A percentile compares a stretch with the other conserved stretches of the same genome.
Conservation (phyloP, 2,888 invertebrate species). For the Campoplex nolae region DNA sequence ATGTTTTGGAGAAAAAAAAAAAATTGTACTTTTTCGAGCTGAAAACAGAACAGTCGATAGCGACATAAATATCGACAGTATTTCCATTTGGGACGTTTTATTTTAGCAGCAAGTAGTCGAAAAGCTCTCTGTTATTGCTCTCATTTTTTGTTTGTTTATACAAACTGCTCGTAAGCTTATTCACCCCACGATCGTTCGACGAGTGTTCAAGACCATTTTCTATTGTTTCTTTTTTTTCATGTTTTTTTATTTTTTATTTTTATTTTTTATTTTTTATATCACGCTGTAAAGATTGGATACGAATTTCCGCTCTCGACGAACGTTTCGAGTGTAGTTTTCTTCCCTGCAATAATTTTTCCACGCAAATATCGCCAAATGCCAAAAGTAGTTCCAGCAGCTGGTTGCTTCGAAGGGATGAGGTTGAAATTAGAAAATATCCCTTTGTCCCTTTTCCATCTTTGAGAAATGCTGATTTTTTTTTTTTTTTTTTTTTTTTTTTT, state of each 20-base stretch:
- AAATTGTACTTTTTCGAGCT: neutral
- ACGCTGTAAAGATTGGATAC: conserved; percentile 1
- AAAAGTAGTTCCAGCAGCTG: neutral
- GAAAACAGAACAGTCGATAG: neutral
- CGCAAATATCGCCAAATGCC: neutral
- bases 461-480: neutral
- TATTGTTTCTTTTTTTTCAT: neutral
- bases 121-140: conserved; percentile 57
- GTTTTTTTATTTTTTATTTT: neutral
- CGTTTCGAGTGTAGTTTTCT: neutral
- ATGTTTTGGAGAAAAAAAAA: conserved; percentile 1
- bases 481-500: too few relatives aligned
- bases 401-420: conserved; percentile 6
- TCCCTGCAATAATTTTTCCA: neutral
- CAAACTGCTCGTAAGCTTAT: conserved; percentile 54
- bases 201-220: conserved; percentile 11
- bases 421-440: conserved; percentile 13
- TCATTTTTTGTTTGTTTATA: conserved; percentile 50
- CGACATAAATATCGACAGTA: neutral
- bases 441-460: neutral
- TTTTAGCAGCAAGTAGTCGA: neutral
- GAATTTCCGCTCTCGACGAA: neutral
- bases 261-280: neutral
- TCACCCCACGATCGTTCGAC: conserved; percentile 51
- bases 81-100: conserved; percentile 36